phyloP scores from a whole-genome alignment of 1,140 invertebrate genomes.

The Monochamus saltuarius region DNA sequence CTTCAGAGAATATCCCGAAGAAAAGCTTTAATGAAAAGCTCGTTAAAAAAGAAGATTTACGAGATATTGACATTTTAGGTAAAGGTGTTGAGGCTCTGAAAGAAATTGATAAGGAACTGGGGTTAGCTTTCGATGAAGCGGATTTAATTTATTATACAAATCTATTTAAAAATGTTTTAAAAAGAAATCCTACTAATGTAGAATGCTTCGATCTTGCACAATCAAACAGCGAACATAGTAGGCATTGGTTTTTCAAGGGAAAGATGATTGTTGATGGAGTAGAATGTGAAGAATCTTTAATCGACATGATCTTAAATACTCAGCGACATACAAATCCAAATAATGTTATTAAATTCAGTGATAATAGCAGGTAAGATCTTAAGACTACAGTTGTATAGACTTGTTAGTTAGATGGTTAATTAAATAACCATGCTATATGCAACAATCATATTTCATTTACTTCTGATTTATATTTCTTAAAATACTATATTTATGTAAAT shows the following conservation, averaged over 20 bases:
- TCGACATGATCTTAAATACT: slow-evolving; percentile 91
- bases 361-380: slow-evolving; percentile 83
- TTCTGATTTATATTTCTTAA: too few relatives aligned
- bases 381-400: too few relatives aligned
- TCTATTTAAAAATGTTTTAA: slow-evolving; percentile 76
- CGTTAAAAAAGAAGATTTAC: slow-evolving; percentile 52
- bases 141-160: slow-evolving; percentile 85
- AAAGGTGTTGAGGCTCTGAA: slow-evolving; percentile 77
- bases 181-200: slow-evolving; percentile 94
- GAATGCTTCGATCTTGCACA: slow-evolving; percentile 99
- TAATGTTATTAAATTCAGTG: slow-evolving; percentile 96
- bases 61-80: slow-evolving; percentile 73
- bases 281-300: slow-evolving; percentile 76
- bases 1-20: slow-evolving; percentile 69
- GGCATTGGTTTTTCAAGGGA: slow-evolving; percentile 94
- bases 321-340: slow-evolving; percentile 85
- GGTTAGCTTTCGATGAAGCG: slow-evolving; percentile 87
- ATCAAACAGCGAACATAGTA: slow-evolving; percentile 92
- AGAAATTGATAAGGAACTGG: slow-evolving; percentile 80
- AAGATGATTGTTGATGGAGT: slow-evolving; percentile 82
- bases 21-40: slow-evolving; percentile 70
- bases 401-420: too few relatives aligned
- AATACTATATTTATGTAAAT: too few relatives aligned
- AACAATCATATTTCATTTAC: too few relatives aligned
- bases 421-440: too few relatives aligned